Evolutionary conservation across 2,888 invertebrate species (phyloP), one percentile per base, ranked within the genome.

Genomic region (Leptopilina syphax): DNA sequence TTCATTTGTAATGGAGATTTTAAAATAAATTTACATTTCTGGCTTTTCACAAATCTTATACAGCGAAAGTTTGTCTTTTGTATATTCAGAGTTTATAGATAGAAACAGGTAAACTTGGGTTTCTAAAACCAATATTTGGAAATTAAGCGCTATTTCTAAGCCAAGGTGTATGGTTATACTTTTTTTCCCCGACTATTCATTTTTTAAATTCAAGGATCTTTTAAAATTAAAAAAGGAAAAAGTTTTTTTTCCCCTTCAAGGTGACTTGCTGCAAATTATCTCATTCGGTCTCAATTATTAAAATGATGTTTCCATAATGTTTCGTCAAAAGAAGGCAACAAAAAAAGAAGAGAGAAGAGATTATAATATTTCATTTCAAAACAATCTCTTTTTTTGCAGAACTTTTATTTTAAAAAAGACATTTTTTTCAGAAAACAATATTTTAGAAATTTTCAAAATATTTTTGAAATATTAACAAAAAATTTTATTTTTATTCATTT

Each of bases 31-130:
- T 63, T 10, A 73, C 0, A n/a, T 54, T 34, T 54, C n/a, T 1
- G 12, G 24, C 54, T 73, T 73, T 57, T 27, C 13, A 54, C 13
- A 57, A 57, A 73, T 73, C 13, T 34, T 5, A 10, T 18, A 12
- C n/a, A 73, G 70, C 70, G 70, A 73, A 73, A 73, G 70, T 73
- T 57, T 0, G 34, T 73, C 68, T 57, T 73, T 34, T 50, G 18
- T 47, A 50, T 50, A 50, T 54, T n/a, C 57, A 73, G 34, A 34
- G n/a, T n/a, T 18, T 34, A n/a, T 54, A 34, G 7, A 57, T 50
- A 73, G 70, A 57, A 73, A 73, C 34, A 57, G 54, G 57, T n/a
- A 73, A 57, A 13, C 13, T 12, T n/a, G 6, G 27, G 7, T 34
- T n/a, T 54, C 57, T 57, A 57, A 73, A 50, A 57, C 13, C 27